These are phyloP conservation scores for Platycheirus rosarum DNA, from an alignment of 2,888 invertebrate species.

Conservation along the genomic window DNA sequence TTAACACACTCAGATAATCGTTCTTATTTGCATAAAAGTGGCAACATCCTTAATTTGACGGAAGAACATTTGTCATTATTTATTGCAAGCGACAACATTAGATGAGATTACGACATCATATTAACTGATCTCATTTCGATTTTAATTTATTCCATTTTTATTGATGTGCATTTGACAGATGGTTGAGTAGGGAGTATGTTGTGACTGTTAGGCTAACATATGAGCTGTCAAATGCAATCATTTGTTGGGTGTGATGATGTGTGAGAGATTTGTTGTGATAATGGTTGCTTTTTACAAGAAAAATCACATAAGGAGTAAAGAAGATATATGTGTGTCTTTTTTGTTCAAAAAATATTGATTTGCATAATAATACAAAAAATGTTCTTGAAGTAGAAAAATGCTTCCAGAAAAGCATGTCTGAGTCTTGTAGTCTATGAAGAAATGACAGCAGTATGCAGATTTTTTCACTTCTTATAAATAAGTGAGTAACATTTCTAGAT, in stretches of 20 bases:
- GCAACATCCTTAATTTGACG: constrained; percentile 9
- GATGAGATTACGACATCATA: constrained; percentile 40
- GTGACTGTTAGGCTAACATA: constrained; percentile 19
- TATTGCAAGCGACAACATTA: constrained; percentile 3
- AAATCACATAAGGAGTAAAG: not conserved
- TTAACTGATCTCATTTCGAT: constrained; percentile 40
- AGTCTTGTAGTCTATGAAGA: too few species aligned
- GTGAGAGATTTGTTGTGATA: not conserved
- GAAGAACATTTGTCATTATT: constrained; percentile 18
- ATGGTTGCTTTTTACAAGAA: not conserved
- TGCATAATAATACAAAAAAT: too few species aligned
- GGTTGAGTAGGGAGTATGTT: constrained; percentile 16
- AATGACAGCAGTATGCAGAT: too few species aligned
- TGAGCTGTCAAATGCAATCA: constrained; percentile 10
- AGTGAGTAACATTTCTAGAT: too few species aligned
- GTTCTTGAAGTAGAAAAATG: too few species aligned
- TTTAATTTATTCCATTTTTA: constrained; percentile 47
- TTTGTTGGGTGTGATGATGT: constrained; percentile 21
- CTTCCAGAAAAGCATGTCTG: too few species aligned
- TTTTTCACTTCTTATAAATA: too few species aligned
- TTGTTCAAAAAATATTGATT: too few species aligned
- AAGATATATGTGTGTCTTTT: too few species aligned
- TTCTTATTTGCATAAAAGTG: constrained; percentile 6
- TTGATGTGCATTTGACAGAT: constrained; percentile 45
- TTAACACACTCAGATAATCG: not conserved